Base-by-base conservation (phyloP, 2,113 vertebrate species). In the Myiozetetes cayanensis region DNA sequence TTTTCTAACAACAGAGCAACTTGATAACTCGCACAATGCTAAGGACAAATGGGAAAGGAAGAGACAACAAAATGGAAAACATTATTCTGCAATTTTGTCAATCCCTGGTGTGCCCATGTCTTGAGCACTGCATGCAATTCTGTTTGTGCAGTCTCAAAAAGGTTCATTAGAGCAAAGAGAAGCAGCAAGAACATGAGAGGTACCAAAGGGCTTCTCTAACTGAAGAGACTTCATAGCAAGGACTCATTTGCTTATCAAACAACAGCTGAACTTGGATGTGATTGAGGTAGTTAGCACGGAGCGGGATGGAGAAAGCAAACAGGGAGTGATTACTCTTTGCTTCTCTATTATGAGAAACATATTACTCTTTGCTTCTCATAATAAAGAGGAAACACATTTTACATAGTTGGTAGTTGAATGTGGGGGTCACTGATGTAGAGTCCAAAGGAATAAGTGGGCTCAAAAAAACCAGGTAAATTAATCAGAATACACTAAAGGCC, bases 41-140 rank as follows among this genome's bases (percentile, higher is more conserved):
- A 62, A 89, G 89, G 84, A 94, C 89, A 92, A 93, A 93, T 52
- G 52, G 84, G 56, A 89, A 93, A 77, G 72, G 65, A 84, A 94
- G 56, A 92, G 76, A 83, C 68, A 78, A 87, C 94, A 94, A 87
- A 94, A 96, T 90, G 68, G 76, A 92, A 97, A 95, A 90, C 68
- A 94, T 90, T 76, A 61, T 71, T 95, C 84, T 87, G 56, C 86
- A 89, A 87, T 81, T 95, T 74, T 87, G 37, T 68, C 65, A 92
- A 1, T 89, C 83, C 76, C 93, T 6, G 9, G 73, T 75, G 84
- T 78, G 52, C 30, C 76, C 27, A 4, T 44, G 72, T 59, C 88
- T 84, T 62, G 44, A 92, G 84, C 44, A 31, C 50, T 67, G 76
- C 47, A 31, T 70, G 76, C 33, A 72, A 7, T 81, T 78, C 65